A percentile compares a stretch with the other conserved stretches of the same genome.
Evolutionary conservation across 2,113 vertebrate genomes (phyloP).

Genomic region (Ptychochromis oligacanthus): DNA sequence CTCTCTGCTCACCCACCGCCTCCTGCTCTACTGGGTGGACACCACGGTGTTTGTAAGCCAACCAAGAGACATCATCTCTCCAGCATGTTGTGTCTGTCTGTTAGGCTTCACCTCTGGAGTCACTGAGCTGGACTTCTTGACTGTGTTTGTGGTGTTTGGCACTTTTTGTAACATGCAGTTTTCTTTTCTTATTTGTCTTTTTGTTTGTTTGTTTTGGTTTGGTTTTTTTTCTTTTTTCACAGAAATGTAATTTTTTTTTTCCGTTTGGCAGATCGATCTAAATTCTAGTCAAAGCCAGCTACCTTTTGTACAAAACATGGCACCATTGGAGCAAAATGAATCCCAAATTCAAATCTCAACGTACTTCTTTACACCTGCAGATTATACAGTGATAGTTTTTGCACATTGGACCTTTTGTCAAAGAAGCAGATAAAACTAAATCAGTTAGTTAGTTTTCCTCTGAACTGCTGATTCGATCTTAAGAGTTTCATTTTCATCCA

Average conservation of each 20-base stretch:
- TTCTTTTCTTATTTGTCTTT: too few species aligned
- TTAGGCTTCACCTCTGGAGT: fast-evolving
- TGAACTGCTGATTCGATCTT: background rate
- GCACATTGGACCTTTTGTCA: too few species aligned
- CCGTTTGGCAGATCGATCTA: too few species aligned
- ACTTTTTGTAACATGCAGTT: background rate
- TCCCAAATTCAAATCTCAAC: background rate
- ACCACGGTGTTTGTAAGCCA: background rate
- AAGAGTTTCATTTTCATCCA: too few species aligned
- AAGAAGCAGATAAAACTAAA: background rate
- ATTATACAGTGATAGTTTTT: fast-evolving
- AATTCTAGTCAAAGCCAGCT: background rate
- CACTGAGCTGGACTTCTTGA: too few species aligned
- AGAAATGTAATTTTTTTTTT: too few species aligned
- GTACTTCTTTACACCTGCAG: background rate
- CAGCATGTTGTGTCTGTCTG: background rate
- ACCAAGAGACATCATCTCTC: background rate
- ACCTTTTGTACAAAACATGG: background rate
- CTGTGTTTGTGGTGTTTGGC: too few species aligned
- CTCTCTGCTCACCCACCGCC: background rate
- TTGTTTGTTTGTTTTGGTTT: too few species aligned
- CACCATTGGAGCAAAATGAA: background rate
- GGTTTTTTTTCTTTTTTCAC: too few species aligned
- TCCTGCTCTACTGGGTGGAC: background rate
- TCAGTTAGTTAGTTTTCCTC: background rate